Evolutionary conservation across 1,140 invertebrate species (phyloP).

Genomic region (Eupristina koningsbergeri): DNA sequence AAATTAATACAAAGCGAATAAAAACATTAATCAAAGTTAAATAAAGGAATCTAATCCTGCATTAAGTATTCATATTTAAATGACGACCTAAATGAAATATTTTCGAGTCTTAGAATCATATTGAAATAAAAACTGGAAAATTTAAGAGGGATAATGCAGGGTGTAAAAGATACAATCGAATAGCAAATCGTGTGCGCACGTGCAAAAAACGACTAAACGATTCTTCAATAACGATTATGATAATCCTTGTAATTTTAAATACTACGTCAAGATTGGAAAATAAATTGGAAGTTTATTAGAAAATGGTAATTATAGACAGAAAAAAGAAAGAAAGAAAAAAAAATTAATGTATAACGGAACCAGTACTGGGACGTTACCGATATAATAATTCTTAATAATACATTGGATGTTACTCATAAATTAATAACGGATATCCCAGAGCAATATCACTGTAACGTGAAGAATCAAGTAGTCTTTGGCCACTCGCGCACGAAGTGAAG

Average conservation of each 20-base stretch:
- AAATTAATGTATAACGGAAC: background rate
- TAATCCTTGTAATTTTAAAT: background rate
- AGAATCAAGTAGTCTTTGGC: slow-evolving; percentile 18
- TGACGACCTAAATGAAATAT: slow-evolving; percentile 12
- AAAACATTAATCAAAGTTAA: background rate
- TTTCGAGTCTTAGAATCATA: background rate
- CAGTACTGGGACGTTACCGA: slow-evolving; percentile 8
- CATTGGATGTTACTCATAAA: background rate
- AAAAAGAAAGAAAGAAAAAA: too few species aligned
- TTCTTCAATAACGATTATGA: background rate
- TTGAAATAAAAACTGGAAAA: background rate
- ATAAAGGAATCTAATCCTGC: slow-evolving; percentile 17
- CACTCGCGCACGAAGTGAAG: background rate
- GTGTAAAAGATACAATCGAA: slow-evolving; percentile 27
- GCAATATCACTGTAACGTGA: background rate
- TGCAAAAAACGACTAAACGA: background rate
- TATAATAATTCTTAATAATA: background rate
- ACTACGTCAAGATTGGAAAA: background rate
- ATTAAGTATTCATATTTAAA: background rate
- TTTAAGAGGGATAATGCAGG: background rate
- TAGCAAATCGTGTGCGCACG: slow-evolving; percentile 5
- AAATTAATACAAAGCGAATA: background rate
- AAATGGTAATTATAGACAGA: too few species aligned
- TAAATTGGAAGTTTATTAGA: background rate
- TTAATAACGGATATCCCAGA: slow-evolving; percentile 33